A percentile compares a stretch with the other conserved stretches of the same genome.
Conservation (phyloP, 92 coral and sea anemone genomes). For the Nematostella vectensis region DNA sequence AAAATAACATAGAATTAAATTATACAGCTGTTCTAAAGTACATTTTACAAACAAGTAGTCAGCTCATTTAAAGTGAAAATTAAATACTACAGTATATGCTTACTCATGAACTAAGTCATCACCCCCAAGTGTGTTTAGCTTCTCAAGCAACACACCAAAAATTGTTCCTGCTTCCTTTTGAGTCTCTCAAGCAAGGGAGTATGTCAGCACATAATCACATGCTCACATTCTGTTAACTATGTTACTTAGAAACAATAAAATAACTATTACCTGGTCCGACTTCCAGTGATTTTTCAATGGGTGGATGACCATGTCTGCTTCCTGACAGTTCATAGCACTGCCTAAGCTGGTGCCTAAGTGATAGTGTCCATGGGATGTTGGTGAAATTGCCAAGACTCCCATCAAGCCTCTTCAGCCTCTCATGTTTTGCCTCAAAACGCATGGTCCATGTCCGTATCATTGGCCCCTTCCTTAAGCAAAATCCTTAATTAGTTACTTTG, state of each 20-base stretch:
- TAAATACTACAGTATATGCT: no score
- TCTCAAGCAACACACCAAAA: not conserved
- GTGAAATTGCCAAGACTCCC: not conserved
- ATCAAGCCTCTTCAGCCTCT: not conserved
- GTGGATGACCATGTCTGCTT: not conserved
- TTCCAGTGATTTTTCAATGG: not conserved
- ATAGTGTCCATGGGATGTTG: not conserved
- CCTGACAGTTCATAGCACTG: not conserved
- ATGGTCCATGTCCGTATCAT: not conserved
- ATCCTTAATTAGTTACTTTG: no score
- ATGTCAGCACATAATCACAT: not conserved
- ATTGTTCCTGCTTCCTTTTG: not conserved
- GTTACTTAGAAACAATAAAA: not conserved
- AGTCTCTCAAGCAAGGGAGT: not conserved
- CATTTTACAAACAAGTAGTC: no score
- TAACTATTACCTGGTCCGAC: not conserved
- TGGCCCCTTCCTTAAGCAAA: not conserved
- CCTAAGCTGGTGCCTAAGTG: not conserved
- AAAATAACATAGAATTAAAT: no score
- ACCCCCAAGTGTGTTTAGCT: not conserved
- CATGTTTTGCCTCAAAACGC: not conserved
- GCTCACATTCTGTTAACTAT: not conserved
- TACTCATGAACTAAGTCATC: conserved; percentile 1
- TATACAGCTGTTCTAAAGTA: not conserved
- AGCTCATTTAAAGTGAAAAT: no score